phyloP scores from a whole-genome alignment of 2,888 invertebrate genomes.

The Gryllus longicercus region DNA sequence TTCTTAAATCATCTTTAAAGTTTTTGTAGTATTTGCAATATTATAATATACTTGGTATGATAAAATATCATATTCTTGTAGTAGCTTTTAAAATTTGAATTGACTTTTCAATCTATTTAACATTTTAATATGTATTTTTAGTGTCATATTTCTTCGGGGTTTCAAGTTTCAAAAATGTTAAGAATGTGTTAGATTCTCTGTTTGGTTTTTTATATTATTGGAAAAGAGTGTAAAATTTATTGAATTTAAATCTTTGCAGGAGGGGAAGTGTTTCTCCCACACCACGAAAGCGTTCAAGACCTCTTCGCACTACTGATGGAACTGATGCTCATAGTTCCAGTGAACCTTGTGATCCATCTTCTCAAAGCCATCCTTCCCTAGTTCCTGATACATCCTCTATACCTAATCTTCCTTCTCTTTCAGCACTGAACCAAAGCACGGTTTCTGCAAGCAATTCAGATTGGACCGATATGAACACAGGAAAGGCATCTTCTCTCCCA shows the following conservation, averaged over 20 bases:
- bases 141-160: too few species aligned
- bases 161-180: too few species aligned
- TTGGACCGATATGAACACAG: not conserved
- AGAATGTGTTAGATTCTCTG: too few species aligned
- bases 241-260: not conserved
- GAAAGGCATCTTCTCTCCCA: not conserved
- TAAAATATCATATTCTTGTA: too few species aligned
- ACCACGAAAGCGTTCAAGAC: not conserved
- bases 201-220: too few species aligned
- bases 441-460: not conserved
- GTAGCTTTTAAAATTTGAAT: too few species aligned
- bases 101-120: too few species aligned
- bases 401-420: not conserved
- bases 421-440: not conserved
- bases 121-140: too few species aligned
- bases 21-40: too few species aligned
- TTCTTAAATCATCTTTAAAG: too few species aligned
- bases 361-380: not conserved
- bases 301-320: not conserved
- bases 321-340: not conserved
- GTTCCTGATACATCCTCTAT: not conserved
- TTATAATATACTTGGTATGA: too few species aligned
- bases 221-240: too few species aligned
- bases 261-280: not conserved
- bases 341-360: not conserved